These are phyloP conservation scores for Hypena proboscidalis DNA, from an alignment of 2,888 invertebrate species.

Conservation along the genomic window DNA sequence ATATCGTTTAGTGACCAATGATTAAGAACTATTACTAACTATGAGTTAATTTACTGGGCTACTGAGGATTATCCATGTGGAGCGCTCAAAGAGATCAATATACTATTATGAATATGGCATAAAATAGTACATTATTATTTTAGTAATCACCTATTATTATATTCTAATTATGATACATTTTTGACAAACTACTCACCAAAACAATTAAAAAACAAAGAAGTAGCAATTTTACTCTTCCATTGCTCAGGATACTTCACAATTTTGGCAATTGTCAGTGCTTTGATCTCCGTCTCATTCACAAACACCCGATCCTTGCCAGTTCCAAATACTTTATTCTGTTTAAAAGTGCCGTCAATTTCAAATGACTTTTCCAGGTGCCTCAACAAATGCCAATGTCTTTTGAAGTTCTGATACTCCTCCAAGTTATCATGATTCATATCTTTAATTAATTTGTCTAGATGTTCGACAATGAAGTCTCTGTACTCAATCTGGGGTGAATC, in stretches of 20 bases:
- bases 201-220: slow-evolving; percentile 83
- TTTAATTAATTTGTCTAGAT: slow-evolving; percentile 83
- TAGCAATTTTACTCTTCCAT: slow-evolving; percentile 85
- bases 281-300: slow-evolving; percentile 80
- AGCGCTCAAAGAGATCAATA: no score
- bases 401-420: slow-evolving; percentile 67
- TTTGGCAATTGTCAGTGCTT: slow-evolving; percentile 76
- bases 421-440: slow-evolving; percentile 64
- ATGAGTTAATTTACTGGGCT: no score
- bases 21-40: no score
- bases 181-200: slow-evolving; percentile 86
- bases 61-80: no score
- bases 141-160: no score
- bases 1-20: no score
- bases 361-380: slow-evolving; percentile 78
- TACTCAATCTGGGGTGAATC: slow-evolving; percentile 85
- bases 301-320: slow-evolving; percentile 67
- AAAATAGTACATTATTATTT: no score
- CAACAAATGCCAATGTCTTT: slow-evolving; percentile 75
- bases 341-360: slow-evolving; percentile 76
- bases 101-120: no score
- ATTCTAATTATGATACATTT: no score
- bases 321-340: slow-evolving; percentile 81
- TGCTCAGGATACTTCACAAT: slow-evolving; percentile 72
- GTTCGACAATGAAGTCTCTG: slow-evolving; percentile 88